phyloP scores from a whole-genome alignment of 2,888 invertebrate genomes.

The Archips crataeganus region DNA sequence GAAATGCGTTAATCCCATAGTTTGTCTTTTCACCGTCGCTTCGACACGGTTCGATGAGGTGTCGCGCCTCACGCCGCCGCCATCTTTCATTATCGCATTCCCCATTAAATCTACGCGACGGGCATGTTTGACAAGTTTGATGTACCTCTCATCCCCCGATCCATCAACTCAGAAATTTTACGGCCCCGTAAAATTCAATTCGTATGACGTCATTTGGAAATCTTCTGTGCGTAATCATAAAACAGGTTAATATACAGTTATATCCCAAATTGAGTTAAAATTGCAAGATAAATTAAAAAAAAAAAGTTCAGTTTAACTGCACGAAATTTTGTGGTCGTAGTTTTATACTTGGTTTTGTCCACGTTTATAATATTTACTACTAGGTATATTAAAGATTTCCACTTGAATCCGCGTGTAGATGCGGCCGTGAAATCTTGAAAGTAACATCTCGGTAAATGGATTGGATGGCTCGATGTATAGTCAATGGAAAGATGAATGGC shows the following conservation, averaged over 20 bases:
- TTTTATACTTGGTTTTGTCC: background rate
- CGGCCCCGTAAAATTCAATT: slow-evolving; percentile 46
- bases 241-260: slow-evolving; percentile 23
- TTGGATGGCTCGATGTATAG: background rate
- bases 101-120: slow-evolving; percentile 44
- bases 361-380: background rate
- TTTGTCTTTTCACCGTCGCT: slow-evolving; percentile 15
- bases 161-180: slow-evolving; percentile 47
- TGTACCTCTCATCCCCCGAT: slow-evolving; percentile 46
- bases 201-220: slow-evolving; percentile 37
- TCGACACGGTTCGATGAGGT: slow-evolving; percentile 12
- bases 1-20: background rate
- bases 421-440: background rate
- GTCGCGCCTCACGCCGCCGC: slow-evolving; percentile 39
- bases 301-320: background rate
- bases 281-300: background rate
- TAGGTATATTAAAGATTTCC: background rate
- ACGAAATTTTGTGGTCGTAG: background rate
- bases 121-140: slow-evolving; percentile 53
- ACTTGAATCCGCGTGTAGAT: background rate
- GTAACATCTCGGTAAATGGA: no score
- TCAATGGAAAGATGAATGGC: background rate
- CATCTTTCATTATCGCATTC: slow-evolving; percentile 50
- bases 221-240: slow-evolving; percentile 33
- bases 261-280: background rate